These are phyloP conservation scores for Apamea anceps DNA, from an alignment of 2,888 invertebrate species.

Conservation along the genomic window DNA sequence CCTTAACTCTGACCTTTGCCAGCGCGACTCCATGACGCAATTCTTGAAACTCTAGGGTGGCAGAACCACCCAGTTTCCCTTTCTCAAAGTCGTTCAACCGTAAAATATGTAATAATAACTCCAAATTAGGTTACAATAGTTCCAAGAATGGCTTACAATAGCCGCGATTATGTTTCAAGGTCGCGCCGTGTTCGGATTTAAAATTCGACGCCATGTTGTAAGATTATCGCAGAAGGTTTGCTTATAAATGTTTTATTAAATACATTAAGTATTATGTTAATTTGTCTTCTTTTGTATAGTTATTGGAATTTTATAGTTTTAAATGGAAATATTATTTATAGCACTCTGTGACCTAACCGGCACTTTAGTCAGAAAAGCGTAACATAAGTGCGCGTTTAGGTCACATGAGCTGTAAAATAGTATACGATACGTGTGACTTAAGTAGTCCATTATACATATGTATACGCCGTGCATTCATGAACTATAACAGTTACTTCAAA, in stretches of 20 bases:
- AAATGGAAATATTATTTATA: too few species aligned
- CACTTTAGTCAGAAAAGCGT: too few species aligned
- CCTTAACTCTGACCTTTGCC: background rate
- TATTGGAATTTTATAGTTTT: too few species aligned
- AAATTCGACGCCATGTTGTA: constrained; percentile 38
- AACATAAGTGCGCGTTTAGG: too few species aligned
- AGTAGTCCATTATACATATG: too few species aligned
- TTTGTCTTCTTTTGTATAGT: too few species aligned
- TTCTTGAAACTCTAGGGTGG: constrained; percentile 1
- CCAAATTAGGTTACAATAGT: constrained; percentile 65
- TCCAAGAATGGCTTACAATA: constrained; percentile 63
- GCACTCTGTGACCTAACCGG: too few species aligned
- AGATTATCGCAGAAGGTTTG: constrained; percentile 24
- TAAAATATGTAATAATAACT: constrained; percentile 59
- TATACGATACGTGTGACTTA: too few species aligned
- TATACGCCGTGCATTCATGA: too few species aligned
- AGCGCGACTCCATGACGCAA: background rate
- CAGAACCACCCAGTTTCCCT: constrained; percentile 18
- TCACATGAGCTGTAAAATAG: too few species aligned
- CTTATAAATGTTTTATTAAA: background rate
- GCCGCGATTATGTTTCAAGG: constrained; percentile 59
- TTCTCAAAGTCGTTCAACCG: constrained; percentile 44
- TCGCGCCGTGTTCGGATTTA: constrained; percentile 57
- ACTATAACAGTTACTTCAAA: too few species aligned
- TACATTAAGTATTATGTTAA: too few species aligned